Percentiles rank a stretch among this genome's conserved stretches.
These are phyloP conservation scores for Rotaria sp. DNA, from an alignment of 2,888 invertebrate genomes.

Conservation along the genomic window DNA sequence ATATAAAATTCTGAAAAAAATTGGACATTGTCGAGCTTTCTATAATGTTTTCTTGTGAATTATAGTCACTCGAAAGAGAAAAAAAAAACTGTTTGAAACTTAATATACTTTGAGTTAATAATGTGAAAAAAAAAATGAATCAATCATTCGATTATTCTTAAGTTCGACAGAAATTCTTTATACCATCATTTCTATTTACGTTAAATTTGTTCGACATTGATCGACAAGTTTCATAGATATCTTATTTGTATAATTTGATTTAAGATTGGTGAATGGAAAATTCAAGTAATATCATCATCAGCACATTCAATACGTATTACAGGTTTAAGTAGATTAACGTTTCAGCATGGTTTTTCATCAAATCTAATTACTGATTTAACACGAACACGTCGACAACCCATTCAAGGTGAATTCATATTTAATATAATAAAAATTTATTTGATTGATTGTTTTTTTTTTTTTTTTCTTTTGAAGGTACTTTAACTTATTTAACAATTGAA, in stretches of 20 bases:
- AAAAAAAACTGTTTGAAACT: too few relatives aligned
- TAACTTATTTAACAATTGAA: not conserved
- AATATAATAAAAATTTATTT: not conserved
- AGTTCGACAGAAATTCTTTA: too few relatives aligned
- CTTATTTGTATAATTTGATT: not conserved
- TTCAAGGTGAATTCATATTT: constrained; percentile 58
- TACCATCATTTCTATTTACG: too few relatives aligned
- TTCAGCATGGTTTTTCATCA: constrained; percentile 65
- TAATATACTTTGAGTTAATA: too few relatives aligned
- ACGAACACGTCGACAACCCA: constrained; percentile 62
- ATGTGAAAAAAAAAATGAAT: too few relatives aligned
- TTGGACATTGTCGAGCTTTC: too few relatives aligned
- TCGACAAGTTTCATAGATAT: too few relatives aligned
- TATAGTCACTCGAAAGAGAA: too few relatives aligned
- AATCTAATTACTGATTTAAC: constrained; percentile 57
- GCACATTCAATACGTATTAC: constrained; percentile 65
- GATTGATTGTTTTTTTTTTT: not conserved
- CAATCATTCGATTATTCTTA: too few relatives aligned
- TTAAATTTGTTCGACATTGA: too few relatives aligned
- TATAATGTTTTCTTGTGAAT: too few relatives aligned
- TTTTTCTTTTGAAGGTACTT: not conserved
- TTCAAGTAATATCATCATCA: constrained; percentile 62
- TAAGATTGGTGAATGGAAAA: constrained; percentile 42
- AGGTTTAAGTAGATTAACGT: constrained; percentile 64
- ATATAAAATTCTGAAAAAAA: too few relatives aligned